Conservation (phyloP, 37 sponge, comb jelly and placozoan species). For the Beroe forskalii region DNA sequence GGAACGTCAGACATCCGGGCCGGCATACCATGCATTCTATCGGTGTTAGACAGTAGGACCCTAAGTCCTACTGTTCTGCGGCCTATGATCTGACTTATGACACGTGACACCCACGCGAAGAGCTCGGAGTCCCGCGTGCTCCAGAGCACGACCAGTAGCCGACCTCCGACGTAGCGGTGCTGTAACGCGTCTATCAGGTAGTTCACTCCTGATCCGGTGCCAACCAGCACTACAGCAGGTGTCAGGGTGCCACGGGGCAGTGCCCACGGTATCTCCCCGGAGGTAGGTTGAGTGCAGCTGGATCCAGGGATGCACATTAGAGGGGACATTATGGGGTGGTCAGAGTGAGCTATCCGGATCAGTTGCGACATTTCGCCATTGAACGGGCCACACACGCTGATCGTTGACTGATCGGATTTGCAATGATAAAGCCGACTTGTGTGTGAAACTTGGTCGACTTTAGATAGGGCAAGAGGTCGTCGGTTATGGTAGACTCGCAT, state of each 20-base stretch:
- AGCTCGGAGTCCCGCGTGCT: slow-evolving; percentile 2
- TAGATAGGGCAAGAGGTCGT: neutral
- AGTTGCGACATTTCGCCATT: slow-evolving; percentile 26
- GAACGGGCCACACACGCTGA: neutral
- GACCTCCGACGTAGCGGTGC: neutral
- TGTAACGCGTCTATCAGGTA: slow-evolving; percentile 54
- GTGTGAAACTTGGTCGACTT: neutral
- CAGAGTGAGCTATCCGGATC: neutral
- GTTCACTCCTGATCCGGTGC: slow-evolving; percentile 50
- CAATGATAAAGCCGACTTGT: neutral
- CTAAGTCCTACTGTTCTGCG: neutral
- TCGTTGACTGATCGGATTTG: neutral
- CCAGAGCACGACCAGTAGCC: neutral
- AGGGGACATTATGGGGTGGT: neutral
- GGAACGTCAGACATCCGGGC: neutral
- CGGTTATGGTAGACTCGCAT: slow-evolving; percentile 17
- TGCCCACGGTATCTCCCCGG: neutral
- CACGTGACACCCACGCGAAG: neutral
- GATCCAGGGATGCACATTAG: neutral
- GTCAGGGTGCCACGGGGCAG: neutral
- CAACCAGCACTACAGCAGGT: slow-evolving; percentile 6
- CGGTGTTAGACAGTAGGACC: slow-evolving; percentile 39
- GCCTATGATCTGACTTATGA: neutral
- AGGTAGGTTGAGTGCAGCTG: neutral
- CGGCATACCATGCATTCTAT: neutral